Conservation (phyloP, 2,113 vertebrate genomes). For the Perccottus glenii region DNA sequence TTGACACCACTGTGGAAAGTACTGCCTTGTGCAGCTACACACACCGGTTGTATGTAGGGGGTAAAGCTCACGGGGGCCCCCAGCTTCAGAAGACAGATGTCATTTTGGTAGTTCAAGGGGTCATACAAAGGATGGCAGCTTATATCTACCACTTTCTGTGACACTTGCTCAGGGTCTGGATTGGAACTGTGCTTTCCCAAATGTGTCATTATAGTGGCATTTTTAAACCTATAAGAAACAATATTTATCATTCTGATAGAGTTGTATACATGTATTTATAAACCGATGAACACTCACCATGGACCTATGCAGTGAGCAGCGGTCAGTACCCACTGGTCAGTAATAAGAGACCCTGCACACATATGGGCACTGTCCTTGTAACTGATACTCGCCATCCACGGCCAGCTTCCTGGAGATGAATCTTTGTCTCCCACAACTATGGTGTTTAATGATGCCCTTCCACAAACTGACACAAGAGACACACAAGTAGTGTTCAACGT, state of each 20-base stretch:
- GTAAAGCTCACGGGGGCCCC: background rate
- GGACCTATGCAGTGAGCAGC: background rate
- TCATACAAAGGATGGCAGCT: background rate
- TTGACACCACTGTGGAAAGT: slow-evolving; percentile 9
- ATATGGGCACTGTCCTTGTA: background rate
- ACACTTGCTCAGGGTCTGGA: background rate
- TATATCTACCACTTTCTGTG: background rate
- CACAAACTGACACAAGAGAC: background rate
- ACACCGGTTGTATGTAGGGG: background rate
- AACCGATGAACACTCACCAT: background rate
- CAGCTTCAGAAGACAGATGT: slow-evolving; percentile 2
- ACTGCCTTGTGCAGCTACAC: slow-evolving; percentile 25
- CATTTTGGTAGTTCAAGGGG: background rate
- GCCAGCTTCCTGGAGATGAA: background rate
- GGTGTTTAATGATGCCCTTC: background rate
- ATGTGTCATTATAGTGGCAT: background rate
- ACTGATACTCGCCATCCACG: background rate
- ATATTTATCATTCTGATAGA: no score
- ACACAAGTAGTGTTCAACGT: no score
- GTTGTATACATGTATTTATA: no score
- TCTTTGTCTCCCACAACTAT: background rate
- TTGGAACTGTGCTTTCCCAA: background rate
- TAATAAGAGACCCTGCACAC: background rate
- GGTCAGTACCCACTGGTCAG: background rate
- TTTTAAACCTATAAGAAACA: background rate